These are phyloP conservation scores for Pelosia muscerda DNA, from an alignment of 2,888 invertebrate genomes.

Conservation along the genomic window DNA sequence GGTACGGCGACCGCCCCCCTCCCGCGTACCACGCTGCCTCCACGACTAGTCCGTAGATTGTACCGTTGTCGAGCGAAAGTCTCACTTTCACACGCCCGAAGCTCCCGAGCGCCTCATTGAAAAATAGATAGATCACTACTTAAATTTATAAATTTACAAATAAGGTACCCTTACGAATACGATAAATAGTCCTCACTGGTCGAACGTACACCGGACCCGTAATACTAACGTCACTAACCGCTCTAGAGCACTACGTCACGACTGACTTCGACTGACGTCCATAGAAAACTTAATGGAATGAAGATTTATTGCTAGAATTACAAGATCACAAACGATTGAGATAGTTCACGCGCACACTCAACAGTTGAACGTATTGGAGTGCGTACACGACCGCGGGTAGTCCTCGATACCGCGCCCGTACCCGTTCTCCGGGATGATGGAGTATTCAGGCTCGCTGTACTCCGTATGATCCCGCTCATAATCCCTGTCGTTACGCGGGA, in stretches of 20 bases:
- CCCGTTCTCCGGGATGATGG: slow-evolving; percentile 79
- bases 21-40: slow-evolving; percentile 38
- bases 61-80: slow-evolving; percentile 79
- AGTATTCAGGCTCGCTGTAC: slow-evolving; percentile 84
- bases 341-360: slow-evolving; percentile 72
- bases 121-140: slow-evolving; percentile 86
- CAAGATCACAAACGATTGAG: slow-evolving; percentile 84
- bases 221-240: slow-evolving; percentile 78
- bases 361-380: slow-evolving; percentile 86
- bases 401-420: slow-evolving; percentile 70
- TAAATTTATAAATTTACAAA: slow-evolving; percentile 85
- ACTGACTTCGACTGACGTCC: slow-evolving; percentile 61
- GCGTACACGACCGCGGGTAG: slow-evolving; percentile 78
- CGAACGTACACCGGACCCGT: slow-evolving; percentile 63
- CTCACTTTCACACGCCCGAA: slow-evolving; percentile 75
- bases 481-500: slow-evolving; percentile 73
- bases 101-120: slow-evolving; percentile 70
- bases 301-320: slow-evolving; percentile 87
- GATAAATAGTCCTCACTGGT: slow-evolving; percentile 72
- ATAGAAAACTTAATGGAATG: slow-evolving; percentile 85
- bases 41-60: slow-evolving; percentile 84
- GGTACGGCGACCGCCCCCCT: slow-evolving; percentile 51
- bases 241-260: slow-evolving; percentile 83
- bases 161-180: slow-evolving; percentile 83
- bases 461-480: slow-evolving; percentile 69